Evolutionary conservation across 2,888 invertebrate species (phyloP), one percentile per base, ranked within the genome.

Genomic region (Bellardia bayeri): DNA sequence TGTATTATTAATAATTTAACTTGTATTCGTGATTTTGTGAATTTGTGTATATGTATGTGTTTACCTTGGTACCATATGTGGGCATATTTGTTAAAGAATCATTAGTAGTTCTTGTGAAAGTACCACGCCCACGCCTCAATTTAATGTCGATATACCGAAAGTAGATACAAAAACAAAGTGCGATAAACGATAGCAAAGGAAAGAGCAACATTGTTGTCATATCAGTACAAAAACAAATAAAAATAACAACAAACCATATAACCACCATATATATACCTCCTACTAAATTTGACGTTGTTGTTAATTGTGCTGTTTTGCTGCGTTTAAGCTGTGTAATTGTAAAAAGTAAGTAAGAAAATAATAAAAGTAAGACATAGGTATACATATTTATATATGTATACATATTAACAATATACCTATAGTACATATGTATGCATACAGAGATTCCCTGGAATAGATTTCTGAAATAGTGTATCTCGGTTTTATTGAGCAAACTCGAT

Each of bases 61-160:
- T 69, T 79, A 66, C 58, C 33, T 54, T 66, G 75, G 45, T 54
- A 85, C 75, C 56, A 11, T 76, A 69, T 80, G 79, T 61, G 74
- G 51, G 6, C 33, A 42, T 54, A 11, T 71, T 74, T 64, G 14
- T 54, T 51, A 58, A 76, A 63, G n/a, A 64, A 64, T 23, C 2
- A 69, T 51, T 64, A 64, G 51, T 42, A 75, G 13, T 78, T 71
- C 33, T 71, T 79, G 54, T 69, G 37, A 61, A 84, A 58, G 45
- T 75, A 81, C 87, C 75, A 87, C 82, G 82, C 82, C 86, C 86
- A 86, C 78, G 56, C 51, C 51, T 45, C 13, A 63, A 71, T 63
- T 63, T 45, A 72, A 72, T 56, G 49, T 37, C 30, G n/a, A 76
- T 64, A 81, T 71, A 66, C 64, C 64, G 23, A 69, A 81, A 64